phyloP scores from a whole-genome alignment of 2,888 invertebrate species.

The Sisyra terminalis region DNA sequence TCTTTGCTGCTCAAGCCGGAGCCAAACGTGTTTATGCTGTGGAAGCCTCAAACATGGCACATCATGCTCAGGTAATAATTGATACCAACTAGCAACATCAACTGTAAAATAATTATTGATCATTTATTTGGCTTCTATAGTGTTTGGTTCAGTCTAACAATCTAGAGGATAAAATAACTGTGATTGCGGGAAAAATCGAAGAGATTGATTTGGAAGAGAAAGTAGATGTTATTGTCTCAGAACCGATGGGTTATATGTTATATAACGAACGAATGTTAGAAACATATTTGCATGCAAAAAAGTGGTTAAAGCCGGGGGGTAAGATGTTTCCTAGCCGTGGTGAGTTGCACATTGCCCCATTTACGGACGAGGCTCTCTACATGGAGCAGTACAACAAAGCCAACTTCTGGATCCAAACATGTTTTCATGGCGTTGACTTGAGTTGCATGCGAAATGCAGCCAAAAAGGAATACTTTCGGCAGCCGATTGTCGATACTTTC shows the following conservation, averaged over 20 bases:
- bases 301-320: slow-evolving; percentile 85
- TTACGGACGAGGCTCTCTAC: slow-evolving; percentile 92
- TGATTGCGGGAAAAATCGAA: slow-evolving; percentile 95
- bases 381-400: slow-evolving; percentile 98
- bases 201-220: slow-evolving; percentile 90
- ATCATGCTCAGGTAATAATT: slow-evolving; percentile 59
- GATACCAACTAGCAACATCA: not conserved
- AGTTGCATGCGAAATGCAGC: slow-evolving; percentile 83
- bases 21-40: slow-evolving; percentile 94
- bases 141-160: slow-evolving; percentile 81
- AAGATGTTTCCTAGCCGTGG: slow-evolving; percentile 97
- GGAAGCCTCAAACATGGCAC: slow-evolving; percentile 98
- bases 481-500: slow-evolving; percentile 97
- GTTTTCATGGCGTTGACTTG: slow-evolving; percentile 95
- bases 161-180: slow-evolving; percentile 71
- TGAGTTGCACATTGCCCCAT: slow-evolving; percentile 93
- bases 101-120: slow-evolving; percentile 4
- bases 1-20: slow-evolving; percentile 96
- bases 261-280: slow-evolving; percentile 99
- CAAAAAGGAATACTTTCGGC: slow-evolving; percentile 92
- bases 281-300: slow-evolving; percentile 95
- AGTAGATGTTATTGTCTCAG: slow-evolving; percentile 95
- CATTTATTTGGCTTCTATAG: too few species aligned
- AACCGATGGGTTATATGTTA: slow-evolving; percentile 99
- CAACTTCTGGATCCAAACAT: slow-evolving; percentile 97